Conservation (phyloP, 1,140 invertebrate species). For the Wasmannia auropunctata region DNA sequence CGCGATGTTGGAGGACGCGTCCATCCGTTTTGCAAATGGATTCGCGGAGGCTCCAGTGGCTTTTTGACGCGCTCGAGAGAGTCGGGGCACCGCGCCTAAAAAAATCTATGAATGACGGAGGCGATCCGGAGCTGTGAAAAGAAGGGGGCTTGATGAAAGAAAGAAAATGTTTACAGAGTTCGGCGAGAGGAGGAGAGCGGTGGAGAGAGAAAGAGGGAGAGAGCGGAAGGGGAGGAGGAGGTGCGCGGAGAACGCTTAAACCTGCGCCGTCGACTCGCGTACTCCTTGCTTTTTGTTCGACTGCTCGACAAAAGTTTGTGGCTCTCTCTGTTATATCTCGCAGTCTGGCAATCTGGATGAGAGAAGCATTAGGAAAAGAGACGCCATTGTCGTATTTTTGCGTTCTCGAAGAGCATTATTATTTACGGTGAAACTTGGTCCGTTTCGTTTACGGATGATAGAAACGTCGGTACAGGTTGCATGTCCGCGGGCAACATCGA, state of each 20-base stretch:
- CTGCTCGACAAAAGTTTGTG: slow-evolving; percentile 22
- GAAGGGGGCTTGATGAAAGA: slow-evolving; percentile 67
- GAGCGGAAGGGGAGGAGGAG: background rate
- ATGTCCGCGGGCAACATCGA: background rate
- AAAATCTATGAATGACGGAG: slow-evolving; percentile 64
- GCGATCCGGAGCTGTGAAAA: slow-evolving; percentile 61
- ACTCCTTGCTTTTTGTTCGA: background rate
- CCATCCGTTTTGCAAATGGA: slow-evolving; percentile 66
- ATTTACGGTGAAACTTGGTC: slow-evolving; percentile 17
- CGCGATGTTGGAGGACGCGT: slow-evolving; percentile 39
- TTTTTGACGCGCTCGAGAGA: slow-evolving; percentile 67
- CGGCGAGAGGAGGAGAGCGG: background rate
- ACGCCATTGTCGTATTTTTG: slow-evolving; percentile 6
- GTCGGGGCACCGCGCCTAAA: slow-evolving; percentile 20
- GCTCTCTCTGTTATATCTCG: background rate
- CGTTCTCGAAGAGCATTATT: background rate
- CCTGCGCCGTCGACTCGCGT: background rate
- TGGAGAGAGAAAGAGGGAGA: background rate
- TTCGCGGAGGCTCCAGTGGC: slow-evolving; percentile 63
- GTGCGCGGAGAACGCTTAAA: slow-evolving; percentile 10
- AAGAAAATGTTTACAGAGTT: slow-evolving; percentile 69
- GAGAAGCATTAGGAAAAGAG: background rate
- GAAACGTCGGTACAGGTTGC: slow-evolving; percentile 4
- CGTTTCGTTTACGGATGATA: background rate
- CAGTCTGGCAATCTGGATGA: background rate